Evolutionary conservation across 2,797 vertebrate species (phyloP), one percentile per base, ranked within the genome.

Genomic region (Momotus momota): DNA sequence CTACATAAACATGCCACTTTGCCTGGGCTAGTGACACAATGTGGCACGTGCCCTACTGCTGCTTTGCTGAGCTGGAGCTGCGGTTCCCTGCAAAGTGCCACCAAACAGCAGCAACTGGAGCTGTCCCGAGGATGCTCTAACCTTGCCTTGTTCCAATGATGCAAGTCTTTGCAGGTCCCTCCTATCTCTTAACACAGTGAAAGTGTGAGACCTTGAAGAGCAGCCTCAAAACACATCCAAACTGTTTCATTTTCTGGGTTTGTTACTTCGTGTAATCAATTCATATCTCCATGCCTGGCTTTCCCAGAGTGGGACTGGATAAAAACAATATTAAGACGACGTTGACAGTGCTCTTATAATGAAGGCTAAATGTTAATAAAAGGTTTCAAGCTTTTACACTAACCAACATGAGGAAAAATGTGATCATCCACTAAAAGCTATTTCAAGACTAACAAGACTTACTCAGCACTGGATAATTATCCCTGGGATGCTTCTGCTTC

Each of bases 401-500:
- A 79, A 20, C 20, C 66, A 67, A 52, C 3, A 0, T 23, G 55
- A 35, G 81, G 27, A 72, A 91, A 90, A 81, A 66, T 0, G 0
- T 20, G 66, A 91, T 81, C 70, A 81, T 91, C 58, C 55, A 46
- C 73, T 51, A 83, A 88, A 83, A 93, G 54, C 82, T 94, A 86
- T 94, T 95, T 94, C 60, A 52, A 81, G 86, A 82, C 57, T 85
- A 93, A 67, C 1, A 5, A 94, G 57, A 83, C 84, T 95, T 74
- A 70, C 3, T 60, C 79, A 67, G 71, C 71, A 77, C 90, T 43
- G 26, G 48, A 67, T 95, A 91, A 95, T 90, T 88, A 88, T 93
- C 87, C 45, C 73, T 88, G 81, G 51, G 81, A 88, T 88, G 83
- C 49, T 85, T 95, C 86, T 88, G 83, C 49, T 85, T 95, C 86